Evolutionary conservation across 2,888 invertebrate genomes (phyloP).

Genomic region (Eubasilissa splendida): DNA sequence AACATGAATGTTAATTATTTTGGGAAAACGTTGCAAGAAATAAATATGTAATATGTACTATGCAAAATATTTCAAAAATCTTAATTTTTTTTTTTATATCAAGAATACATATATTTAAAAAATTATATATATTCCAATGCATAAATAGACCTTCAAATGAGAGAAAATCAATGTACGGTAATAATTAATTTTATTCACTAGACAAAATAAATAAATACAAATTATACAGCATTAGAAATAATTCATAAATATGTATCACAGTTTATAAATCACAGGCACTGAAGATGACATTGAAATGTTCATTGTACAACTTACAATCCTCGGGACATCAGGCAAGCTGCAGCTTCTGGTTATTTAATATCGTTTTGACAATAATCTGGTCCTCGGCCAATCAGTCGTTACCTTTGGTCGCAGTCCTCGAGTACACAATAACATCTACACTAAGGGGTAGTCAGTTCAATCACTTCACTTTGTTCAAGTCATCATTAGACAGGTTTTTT

Average conservation of each 20-base stretch:
- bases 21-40: too few relatives aligned
- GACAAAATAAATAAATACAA: constrained; percentile 17
- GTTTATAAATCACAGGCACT: constrained; percentile 32
- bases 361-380: too few relatives aligned
- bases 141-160: not conserved
- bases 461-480: constrained; percentile 20
- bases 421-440: not conserved
- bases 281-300: not conserved
- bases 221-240: not conserved
- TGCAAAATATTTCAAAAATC: too few relatives aligned
- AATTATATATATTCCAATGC: too few relatives aligned
- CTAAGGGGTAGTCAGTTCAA: not conserved
- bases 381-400: not conserved
- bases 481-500: not conserved
- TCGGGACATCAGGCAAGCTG: not conserved
- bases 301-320: constrained; percentile 1
- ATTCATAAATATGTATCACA: constrained; percentile 31
- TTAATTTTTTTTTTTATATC: too few relatives aligned
- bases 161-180: constrained; percentile 34
- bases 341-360: not conserved
- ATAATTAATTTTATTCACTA: constrained; percentile 32
- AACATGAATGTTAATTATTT: too few relatives aligned
- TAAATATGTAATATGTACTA: too few relatives aligned
- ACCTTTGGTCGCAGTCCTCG: not conserved
- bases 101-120: too few relatives aligned